These are phyloP conservation scores for Gymnobelideus leadbeateri DNA, from an alignment of 2,113 vertebrate genomes.

Conservation along the genomic window DNA sequence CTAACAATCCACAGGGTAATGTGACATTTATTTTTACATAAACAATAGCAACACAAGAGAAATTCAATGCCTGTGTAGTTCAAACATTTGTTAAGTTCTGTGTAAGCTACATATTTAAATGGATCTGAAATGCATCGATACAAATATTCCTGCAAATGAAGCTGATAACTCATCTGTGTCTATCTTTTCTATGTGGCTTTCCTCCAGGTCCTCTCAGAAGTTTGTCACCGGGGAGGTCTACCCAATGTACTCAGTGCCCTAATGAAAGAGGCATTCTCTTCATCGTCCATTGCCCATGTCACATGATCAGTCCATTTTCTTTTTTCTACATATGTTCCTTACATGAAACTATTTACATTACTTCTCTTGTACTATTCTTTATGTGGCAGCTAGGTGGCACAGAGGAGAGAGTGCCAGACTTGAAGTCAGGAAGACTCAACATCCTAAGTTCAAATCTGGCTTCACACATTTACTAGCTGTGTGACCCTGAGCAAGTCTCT, in stretches of 20 bases:
- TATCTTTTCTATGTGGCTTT: not conserved
- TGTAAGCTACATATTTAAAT: not conserved
- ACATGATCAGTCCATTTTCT: not conserved
- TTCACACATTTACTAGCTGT: not conserved
- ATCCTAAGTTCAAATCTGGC: not conserved
- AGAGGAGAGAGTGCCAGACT: not conserved
- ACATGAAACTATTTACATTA: not conserved
- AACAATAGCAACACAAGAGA: not conserved
- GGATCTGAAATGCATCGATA: not conserved
- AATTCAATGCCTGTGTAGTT: not conserved
- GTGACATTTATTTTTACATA: not conserved
- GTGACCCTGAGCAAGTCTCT: not conserved
- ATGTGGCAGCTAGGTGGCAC: not conserved
- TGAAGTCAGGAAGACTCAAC: not conserved
- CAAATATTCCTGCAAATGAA: not conserved
- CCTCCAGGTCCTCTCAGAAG: not conserved
- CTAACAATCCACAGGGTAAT: not conserved
- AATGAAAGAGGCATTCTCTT: not conserved
- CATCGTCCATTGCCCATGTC: not conserved
- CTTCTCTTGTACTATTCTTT: not conserved
- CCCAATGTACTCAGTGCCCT: not conserved
- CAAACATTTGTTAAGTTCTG: not conserved
- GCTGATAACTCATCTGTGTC: not conserved
- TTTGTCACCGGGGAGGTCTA: not conserved
- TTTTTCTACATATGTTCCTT: not conserved